A percentile compares a stretch with the other conserved stretches of the same genome.
These are phyloP conservation scores for Eurytoma adleriae DNA, from an alignment of 2,888 invertebrate genomes.

Conservation along the genomic window DNA sequence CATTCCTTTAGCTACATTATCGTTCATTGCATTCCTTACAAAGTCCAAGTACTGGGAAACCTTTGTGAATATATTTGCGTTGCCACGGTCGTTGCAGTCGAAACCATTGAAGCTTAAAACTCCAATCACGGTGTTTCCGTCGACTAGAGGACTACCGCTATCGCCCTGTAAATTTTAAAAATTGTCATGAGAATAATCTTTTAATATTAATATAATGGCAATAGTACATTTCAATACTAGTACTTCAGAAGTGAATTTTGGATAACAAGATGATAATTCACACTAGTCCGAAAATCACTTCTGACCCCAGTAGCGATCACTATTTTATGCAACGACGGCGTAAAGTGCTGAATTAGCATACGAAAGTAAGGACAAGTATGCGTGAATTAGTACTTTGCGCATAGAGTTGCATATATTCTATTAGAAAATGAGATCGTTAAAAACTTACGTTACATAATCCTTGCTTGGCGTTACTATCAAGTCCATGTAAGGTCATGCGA, in stretches of 20 bases:
- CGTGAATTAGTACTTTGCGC: no score
- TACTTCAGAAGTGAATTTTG: no score
- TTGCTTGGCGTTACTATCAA: neutral
- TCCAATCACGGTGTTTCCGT: constrained; percentile 36
- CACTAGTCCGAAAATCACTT: no score
- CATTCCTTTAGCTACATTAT: neutral
- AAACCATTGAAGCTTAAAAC: neutral
- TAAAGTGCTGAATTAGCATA: no score
- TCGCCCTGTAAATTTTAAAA: constrained; percentile 47
- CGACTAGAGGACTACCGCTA: constrained; percentile 55
- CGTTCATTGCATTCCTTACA: neutral
- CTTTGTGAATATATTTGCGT: neutral
- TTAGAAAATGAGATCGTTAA: neutral
- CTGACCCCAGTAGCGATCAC: no score
- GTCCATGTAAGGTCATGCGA: neutral
- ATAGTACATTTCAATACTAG: no score
- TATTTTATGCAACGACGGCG: no score
- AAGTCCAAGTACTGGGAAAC: neutral
- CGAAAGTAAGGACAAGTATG: no score
- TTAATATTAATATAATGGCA: no score
- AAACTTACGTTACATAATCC: neutral
- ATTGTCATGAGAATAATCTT: neutral
- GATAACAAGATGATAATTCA: no score
- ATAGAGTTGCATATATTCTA: no score
- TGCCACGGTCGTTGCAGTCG: neutral